These are phyloP conservation scores for Plusia festucae DNA, from an alignment of 2,888 invertebrate species.

Conservation along the genomic window DNA sequence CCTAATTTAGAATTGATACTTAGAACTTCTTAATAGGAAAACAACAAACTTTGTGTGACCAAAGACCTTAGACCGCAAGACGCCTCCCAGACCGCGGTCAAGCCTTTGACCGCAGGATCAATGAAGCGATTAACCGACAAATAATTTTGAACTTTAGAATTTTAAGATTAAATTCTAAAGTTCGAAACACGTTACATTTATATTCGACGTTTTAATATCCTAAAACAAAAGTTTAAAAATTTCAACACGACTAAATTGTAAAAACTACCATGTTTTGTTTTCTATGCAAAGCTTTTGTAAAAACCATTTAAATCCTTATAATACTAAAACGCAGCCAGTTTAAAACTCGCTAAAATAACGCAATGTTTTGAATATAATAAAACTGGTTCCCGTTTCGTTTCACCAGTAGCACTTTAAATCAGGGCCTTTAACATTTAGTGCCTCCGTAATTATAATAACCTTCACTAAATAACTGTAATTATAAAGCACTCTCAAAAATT, in stretches of 20 bases:
- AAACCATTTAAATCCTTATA: constrained; percentile 24
- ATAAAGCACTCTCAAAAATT: constrained; percentile 53
- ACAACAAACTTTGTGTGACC: background rate
- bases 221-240: background rate
- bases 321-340: constrained; percentile 12
- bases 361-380: constrained; percentile 9
- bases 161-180: background rate
- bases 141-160: background rate
- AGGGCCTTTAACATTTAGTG: constrained; percentile 32
- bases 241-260: background rate
- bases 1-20: background rate
- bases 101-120: background rate
- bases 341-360: constrained; percentile 23
- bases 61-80: background rate
- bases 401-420: constrained; percentile 30
- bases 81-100: background rate
- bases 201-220: background rate
- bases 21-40: background rate
- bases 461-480: constrained; percentile 50
- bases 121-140: background rate
- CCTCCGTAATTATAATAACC: constrained; percentile 46
- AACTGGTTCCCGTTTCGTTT: constrained; percentile 18
- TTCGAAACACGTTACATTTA: background rate
- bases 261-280: constrained; percentile 19
- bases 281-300: constrained; percentile 27